phyloP scores from a whole-genome alignment of 2,113 vertebrate species.

The Saimiri boliviensis region DNA sequence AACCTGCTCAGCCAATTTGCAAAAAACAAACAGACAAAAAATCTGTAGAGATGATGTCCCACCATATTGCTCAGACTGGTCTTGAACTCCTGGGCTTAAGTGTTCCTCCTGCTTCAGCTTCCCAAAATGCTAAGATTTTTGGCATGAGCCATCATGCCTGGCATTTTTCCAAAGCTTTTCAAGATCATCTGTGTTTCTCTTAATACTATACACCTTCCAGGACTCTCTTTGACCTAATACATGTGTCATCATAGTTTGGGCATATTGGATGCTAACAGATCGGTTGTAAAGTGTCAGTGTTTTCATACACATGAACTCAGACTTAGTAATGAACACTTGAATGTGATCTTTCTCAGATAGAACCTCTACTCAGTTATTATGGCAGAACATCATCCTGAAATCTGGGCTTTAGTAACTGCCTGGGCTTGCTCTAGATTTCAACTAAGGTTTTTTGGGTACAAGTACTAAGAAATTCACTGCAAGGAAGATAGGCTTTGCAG shows the following conservation, averaged over 20 bases:
- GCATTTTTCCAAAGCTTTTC: background rate
- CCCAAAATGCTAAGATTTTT: too few relatives aligned
- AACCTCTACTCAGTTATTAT: background rate
- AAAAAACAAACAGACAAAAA: too few relatives aligned
- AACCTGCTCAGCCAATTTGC: too few relatives aligned
- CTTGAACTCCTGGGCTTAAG: too few relatives aligned
- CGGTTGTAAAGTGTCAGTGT: background rate
- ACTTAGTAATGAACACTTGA: background rate
- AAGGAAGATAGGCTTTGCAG: background rate
- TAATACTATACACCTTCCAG: background rate
- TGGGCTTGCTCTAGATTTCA: background rate
- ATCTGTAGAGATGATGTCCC: too few relatives aligned
- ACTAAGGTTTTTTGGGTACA: fast-evolving
- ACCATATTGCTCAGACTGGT: too few relatives aligned
- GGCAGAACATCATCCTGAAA: background rate
- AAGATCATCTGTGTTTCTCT: background rate
- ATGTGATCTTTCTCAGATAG: background rate
- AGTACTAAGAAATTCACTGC: background rate
- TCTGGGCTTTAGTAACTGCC: background rate
- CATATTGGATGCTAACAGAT: background rate
- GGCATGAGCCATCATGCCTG: too few relatives aligned
- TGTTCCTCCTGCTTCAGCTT: too few relatives aligned
- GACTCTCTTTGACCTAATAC: background rate
- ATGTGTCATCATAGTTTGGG: background rate
- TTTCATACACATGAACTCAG: background rate